Evolutionary conservation across 2,113 vertebrate genomes (phyloP).

Genomic region (Alosa alosa): DNA sequence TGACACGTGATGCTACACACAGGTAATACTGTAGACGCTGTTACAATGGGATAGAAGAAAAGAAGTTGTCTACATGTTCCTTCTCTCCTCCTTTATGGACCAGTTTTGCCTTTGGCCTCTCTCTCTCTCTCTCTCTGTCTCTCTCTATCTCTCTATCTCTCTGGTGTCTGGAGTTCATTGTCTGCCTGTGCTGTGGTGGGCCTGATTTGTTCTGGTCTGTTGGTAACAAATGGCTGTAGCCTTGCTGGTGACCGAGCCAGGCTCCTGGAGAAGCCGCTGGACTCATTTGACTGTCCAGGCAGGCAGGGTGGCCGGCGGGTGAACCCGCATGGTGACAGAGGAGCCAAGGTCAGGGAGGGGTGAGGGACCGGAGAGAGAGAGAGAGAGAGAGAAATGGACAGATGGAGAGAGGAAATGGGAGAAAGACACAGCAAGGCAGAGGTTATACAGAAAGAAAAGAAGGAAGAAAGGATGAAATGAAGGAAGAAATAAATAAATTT

Average conservation of each 20-base stretch:
- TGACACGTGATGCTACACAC: neutral
- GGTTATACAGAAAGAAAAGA: neutral
- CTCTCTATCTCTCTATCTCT: neutral
- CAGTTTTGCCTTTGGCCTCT: neutral
- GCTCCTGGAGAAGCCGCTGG: conserved; percentile 48
- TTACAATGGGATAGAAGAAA: neutral
- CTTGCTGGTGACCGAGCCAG: conserved; percentile 40
- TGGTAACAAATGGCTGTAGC: conserved; percentile 58
- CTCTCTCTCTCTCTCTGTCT: neutral
- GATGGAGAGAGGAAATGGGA: neutral
- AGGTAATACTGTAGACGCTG: neutral
- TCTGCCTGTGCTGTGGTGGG: neutral
- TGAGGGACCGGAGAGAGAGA: neutral
- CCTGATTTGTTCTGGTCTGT: conserved; percentile 32
- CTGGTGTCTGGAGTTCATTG: neutral
- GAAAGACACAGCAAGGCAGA: neutral
- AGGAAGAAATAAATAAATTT: neutral
- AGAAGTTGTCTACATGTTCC: neutral
- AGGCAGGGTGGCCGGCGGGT: conserved; percentile 52
- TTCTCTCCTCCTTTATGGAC: neutral
- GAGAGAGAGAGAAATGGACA: neutral
- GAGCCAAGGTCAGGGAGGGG: conserved; percentile 62
- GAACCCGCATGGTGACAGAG: conserved; percentile 54
- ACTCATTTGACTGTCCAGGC: conserved; percentile 57
- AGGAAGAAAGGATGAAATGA: neutral